phyloP scores from a whole-genome alignment of 2,888 invertebrate species.

The Noctua comes region DNA sequence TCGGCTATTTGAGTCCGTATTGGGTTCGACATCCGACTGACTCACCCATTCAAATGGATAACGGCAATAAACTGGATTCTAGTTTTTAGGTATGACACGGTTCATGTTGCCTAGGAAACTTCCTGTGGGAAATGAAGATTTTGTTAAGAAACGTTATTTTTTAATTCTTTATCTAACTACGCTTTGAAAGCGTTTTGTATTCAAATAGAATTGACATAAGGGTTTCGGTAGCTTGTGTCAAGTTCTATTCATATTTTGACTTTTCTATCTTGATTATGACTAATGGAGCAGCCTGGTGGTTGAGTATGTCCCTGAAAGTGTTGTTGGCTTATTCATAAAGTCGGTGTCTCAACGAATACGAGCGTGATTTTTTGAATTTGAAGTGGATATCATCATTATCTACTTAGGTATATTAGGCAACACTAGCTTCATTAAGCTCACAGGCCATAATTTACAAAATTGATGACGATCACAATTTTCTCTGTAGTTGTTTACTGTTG shows the following conservation, averaged over 20 bases:
- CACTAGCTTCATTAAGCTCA: neutral
- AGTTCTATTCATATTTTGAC: neutral
- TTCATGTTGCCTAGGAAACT: conserved; percentile 1
- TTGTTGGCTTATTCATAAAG: neutral
- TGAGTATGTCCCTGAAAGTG: neutral
- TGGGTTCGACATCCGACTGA: conserved; percentile 65
- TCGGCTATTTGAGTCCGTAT: conserved; percentile 60
- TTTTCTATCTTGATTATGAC: no score
- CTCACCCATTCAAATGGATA: conserved; percentile 53
- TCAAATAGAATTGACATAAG: neutral
- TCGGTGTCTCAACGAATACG: neutral
- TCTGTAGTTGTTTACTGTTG: neutral
- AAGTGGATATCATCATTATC: neutral
- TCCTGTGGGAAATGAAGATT: neutral
- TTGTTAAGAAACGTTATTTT: neutral
- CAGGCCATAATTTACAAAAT: neutral
- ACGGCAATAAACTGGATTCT: conserved; percentile 38
- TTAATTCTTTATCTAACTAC: no score
- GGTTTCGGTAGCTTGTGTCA: neutral
- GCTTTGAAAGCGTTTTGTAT: neutral
- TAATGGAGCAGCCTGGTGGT: neutral
- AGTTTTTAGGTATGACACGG: conserved; percentile 24
- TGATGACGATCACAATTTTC: neutral
- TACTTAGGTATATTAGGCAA: neutral
- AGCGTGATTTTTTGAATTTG: neutral